Base-by-base conservation (phyloP, 2,797 vertebrate genomes). In the Coracias cyanogaster region DNA sequence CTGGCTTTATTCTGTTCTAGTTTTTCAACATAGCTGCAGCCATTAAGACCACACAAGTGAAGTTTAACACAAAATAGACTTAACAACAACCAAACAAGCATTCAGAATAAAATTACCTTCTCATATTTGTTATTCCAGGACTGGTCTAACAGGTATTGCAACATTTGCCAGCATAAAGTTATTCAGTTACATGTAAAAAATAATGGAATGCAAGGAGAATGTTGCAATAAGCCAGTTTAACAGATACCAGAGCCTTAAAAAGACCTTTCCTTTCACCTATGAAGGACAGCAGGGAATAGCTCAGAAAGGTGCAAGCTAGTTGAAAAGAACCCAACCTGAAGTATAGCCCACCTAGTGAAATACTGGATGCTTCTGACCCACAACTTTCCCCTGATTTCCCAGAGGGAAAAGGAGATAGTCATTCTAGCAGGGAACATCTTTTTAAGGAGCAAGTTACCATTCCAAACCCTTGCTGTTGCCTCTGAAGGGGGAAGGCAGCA, bases 101-200 rank as follows among this genome's bases (percentile, higher is more conserved):
- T 84, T 92, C 88, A 60, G 85, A 95, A 95, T 83, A 62, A 96
- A 95, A 79, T 65, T 89, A 77, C 86, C 74, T 89, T 95, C 94
- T 95, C 82, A 80, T 94, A 94, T 96, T 82, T 93, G 66, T 81
- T 91, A 93, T 90, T 94, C 52, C 74, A 92, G 66, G 94, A 97
- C 96, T 96, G 93, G 96, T 94, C 91, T 92, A 92, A 81, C 90
- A 95, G 92, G 97, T 97, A 95, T 57, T 84, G 80, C 85, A 95
- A 79, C 93, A 86, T 86, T 94, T 91, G 61, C 74, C 83, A 54
- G 91, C 81, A 95, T 93, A 79, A 93, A 96, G 91, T 96, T 97
- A 97, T 94, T 97, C 93, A 96, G 82, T 93, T 95, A 94, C 94
- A 84, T 77, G 90, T 77, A 86, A 96, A 95, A 94, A 96, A 95